Base-by-base conservation (phyloP, 1,140 invertebrate species). In the Planococcus citri region DNA sequence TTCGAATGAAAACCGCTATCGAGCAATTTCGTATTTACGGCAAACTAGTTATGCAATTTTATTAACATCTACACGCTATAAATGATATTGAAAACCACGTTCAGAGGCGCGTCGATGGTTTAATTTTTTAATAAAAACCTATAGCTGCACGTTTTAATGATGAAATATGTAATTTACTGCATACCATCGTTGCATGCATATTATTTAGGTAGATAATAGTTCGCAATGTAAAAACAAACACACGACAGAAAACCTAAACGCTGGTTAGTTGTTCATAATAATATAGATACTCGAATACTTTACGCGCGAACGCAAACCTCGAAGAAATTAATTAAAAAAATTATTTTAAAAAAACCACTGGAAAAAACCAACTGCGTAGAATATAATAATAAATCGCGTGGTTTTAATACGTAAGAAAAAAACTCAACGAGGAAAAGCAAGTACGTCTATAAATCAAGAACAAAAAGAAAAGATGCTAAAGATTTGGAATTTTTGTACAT, bases 371-470 rank as follows among this genome's bases (percentile, higher is more conserved):
- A 51, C 41, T 20, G 41, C 41, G 41, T 51, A 9, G 41, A 37
- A 14, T 37, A 14, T 37, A 37, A n/a, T 33, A 33, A 51, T 51
- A 51, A 51, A 51, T 51, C n/a, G 41, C 41, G 41, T 20, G 4
- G n/a, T n/a, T n/a, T n/a, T n/a, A 51, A 51, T 9, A 51, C 3
- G 17, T 17, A 51, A 20, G 17, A 51, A 51, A 51, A 51, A 33
- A 33, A 12, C 29, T 33, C 29, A 33, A 33, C n/a, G 29, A 51
- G 41, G 41, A n/a, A 51, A 51, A 51, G 41, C 41, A 51, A 51
- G 41, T 51, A 51, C 41, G 41, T 51, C 41, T 51, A 51, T 51
- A 51, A 51, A 51, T 51, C n/a, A 51, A 51, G n/a, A n/a, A n/a
- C n/a, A 51, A 51, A 17, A 17, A 51, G 41, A 51, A 51, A 33